Percentiles rank a stretch among this genome's conserved stretches.
phyloP scores from a whole-genome alignment of 1,140 invertebrate species.

The Lysiphlebus fabarum region DNA sequence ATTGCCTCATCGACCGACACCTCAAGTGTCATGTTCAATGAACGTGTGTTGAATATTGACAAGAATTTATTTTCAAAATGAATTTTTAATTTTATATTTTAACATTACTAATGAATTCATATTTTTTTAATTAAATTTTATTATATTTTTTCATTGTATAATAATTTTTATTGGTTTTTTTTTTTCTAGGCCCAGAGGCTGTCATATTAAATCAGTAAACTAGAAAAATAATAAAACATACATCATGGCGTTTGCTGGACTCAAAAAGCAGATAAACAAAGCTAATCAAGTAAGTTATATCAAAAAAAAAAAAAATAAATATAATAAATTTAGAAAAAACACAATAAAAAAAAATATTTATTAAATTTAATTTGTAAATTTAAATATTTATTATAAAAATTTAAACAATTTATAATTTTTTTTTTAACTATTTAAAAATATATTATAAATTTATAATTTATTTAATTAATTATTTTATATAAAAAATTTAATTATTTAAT shows the following conservation, averaged over 20 bases:
- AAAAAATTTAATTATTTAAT: too few species aligned
- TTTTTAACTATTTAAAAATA: too few species aligned
- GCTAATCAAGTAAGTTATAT: conserved; percentile 83
- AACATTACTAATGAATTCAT: neutral
- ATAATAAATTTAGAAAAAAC: neutral
- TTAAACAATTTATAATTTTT: too few species aligned
- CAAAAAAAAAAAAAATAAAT: neutral
- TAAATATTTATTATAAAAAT: too few species aligned
- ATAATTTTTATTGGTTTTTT: conserved; percentile 10
- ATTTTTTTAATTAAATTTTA: neutral
- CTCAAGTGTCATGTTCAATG: too few species aligned
- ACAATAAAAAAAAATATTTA: neutral
- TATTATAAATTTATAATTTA: too few species aligned
- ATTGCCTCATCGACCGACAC: too few species aligned
- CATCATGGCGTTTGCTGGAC: conserved; percentile 91
- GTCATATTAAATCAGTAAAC: neutral
- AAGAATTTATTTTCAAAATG: too few species aligned
- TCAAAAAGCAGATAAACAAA: conserved; percentile 98
- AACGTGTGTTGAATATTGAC: too few species aligned
- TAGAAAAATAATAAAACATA: conserved; percentile 9
- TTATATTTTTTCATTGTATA: neutral
- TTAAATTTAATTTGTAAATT: too few species aligned
- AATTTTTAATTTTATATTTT: neutral
- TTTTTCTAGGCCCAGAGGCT: conserved; percentile 11
- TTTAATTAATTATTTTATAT: too few species aligned